Evolutionary conservation across 1,140 invertebrate genomes (phyloP), one percentile per base, ranked within the genome.

Genomic region (Apis dorsata): DNA sequence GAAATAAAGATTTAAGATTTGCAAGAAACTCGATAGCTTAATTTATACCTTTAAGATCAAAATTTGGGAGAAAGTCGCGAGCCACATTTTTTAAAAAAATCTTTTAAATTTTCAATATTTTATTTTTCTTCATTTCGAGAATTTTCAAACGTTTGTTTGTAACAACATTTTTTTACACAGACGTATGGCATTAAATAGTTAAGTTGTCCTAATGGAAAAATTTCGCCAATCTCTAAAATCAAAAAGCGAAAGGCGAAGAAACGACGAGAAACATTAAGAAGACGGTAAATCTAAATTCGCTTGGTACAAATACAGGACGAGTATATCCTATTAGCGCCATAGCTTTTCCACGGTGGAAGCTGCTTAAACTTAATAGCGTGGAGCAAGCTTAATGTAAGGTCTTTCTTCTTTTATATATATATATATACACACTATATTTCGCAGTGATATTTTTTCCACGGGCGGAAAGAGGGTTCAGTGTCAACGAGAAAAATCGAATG

Each of bases 311-410:
- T 60, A 63, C 17, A 68, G 24, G 24, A 28, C 70, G 24, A 74
- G 70, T 55, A 81, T 49, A 80, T 62, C 28, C 78, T 84, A 84
- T 84, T 84, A 84, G 19, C 57, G 51, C 60, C 49, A 44, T 79
- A 65, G 59, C 77, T 83, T 79, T 66, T 11, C 62, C n/a, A 2
- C 68, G 24, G 49, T 44, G 53, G 11, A 84, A 84, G 82, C 82
- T 74, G 63, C 82, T 84, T 84, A 84, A 84, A 84, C 44, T 84
- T 84, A 84, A 84, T 84, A 80, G 82, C 82, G 19, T 49, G 19
- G 59, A 74, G 70, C 74, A 69, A 81, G 82, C 82, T 80, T 69
- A 80, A 81, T 28, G 78, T 80, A 84, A 84, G 82, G 44, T 53
- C 21, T 72, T 69, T 71, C 62, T 83, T 44, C 5, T 7, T 44